Base-by-base conservation (phyloP, 2,797 vertebrate genomes). In the Cossypha heuglini region DNA sequence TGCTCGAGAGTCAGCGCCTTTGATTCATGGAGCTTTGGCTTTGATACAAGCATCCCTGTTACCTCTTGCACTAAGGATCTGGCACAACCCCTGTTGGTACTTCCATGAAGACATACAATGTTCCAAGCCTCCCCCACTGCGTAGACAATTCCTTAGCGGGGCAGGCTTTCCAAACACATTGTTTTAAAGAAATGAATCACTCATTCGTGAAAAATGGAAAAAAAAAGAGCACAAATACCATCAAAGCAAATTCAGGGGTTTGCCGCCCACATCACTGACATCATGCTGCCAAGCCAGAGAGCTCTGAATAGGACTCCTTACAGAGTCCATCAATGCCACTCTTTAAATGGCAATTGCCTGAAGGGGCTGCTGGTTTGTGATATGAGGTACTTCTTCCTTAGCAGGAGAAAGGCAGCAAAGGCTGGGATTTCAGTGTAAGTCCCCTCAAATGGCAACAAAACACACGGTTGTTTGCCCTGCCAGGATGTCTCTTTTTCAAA, bases 261-360 rank as follows among this genome's bases (percentile, higher is more conserved):
- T 95, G 91, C 96, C 94, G 94, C 92, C 96, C 96, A 96, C 96
- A 94, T 95, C 93, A 96, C 93, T 96, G 96, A 96, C 95, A 95
- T 97, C 96, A 95, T 95, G 93, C 96, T 96, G 93, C 96, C 96
- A 96, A 96, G 96, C 85, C 74, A 90, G 91, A 51, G 92, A 96
- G 85, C 33, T 3, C 66, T 96, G 96, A 97, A 95, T 96, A 95
- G 86, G 93, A 84, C 92, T 97, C 94, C 96, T 94, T 97, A 96
- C 90, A 95, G 94, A 96, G 94, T 55, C 95, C 94, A 79, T 96
- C 96, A 94, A 95, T 96, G 93, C 94, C 91, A 90, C 95, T 94
- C 91, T 96, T 96, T 95, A 97, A 96, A 97, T 93, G 92, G 93
- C 95, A 96, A 96, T 96, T 97, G 96, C 96, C 96, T 91, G 95